Evolutionary conservation across 2,797 vertebrate species (phyloP).

Genomic region (Neosilurus mollespiculum): DNA sequence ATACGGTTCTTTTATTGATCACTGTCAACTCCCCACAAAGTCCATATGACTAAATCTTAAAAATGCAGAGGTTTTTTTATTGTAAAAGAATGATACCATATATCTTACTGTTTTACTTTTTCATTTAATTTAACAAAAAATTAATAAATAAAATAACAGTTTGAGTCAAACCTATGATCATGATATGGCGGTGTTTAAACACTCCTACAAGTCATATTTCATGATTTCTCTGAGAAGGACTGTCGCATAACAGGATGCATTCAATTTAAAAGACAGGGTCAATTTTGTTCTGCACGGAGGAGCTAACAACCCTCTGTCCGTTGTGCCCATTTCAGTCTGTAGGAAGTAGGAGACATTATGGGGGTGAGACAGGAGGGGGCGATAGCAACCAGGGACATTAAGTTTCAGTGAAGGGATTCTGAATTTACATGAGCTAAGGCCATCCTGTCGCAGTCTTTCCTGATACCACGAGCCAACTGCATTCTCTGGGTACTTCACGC

Average conservation of each 20-base stretch:
- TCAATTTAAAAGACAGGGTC: slow-evolving; percentile 83
- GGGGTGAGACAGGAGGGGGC: slow-evolving; percentile 83
- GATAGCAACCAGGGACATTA: slow-evolving; percentile 92
- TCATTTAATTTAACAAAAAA: background rate
- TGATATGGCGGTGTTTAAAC: background rate
- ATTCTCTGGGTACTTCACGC: slow-evolving; percentile 85
- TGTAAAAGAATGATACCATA: background rate
- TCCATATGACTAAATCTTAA: background rate
- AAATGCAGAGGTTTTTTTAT: no score
- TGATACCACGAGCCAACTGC: slow-evolving; percentile 83
- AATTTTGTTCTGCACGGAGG: slow-evolving; percentile 61
- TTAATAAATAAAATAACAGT: no score
- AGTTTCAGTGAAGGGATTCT: slow-evolving; percentile 83
- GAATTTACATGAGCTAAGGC: slow-evolving; percentile 79
- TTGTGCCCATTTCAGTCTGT: slow-evolving; percentile 50
- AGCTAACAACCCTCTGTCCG: background rate
- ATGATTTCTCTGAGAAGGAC: slow-evolving; percentile 92
- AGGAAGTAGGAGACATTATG: slow-evolving; percentile 77
- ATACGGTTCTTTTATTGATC: no score
- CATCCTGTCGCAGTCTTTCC: slow-evolving; percentile 80
- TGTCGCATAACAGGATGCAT: slow-evolving; percentile 92
- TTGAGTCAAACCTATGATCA: background rate
- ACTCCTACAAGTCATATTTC: slow-evolving; percentile 80
- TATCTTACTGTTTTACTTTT: background rate
- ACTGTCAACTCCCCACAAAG: no score